Evolutionary conservation across 2,888 invertebrate species (phyloP).

Genomic region (Sympetrum striolatum): DNA sequence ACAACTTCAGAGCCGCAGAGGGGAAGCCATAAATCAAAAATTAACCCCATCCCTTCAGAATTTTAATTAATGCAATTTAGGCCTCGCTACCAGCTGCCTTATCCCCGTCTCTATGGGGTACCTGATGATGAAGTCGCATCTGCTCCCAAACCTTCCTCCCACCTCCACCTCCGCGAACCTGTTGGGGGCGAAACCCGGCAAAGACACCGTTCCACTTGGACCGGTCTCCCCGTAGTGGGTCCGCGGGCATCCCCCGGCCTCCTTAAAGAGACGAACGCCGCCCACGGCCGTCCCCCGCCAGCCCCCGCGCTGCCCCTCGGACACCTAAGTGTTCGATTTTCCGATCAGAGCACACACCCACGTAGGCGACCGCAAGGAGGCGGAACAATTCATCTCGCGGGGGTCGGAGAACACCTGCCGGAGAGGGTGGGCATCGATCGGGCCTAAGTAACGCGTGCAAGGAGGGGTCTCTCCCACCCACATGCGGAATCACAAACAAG

Average conservation of each 20-base stretch:
- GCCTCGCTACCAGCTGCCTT: neutral
- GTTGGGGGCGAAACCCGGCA: neutral
- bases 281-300: neutral
- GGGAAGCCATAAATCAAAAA: no score
- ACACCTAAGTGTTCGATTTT: constrained; percentile 34
- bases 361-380: neutral
- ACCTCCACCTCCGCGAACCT: constrained; percentile 19
- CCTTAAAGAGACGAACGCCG: constrained; percentile 3
- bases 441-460: neutral
- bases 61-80: no score
- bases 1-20: no score
- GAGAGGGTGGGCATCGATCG: constrained; percentile 20
- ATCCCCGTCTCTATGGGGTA: neutral
- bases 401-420: constrained; percentile 19
- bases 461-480: neutral
- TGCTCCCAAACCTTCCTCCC: neutral
- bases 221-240: constrained; percentile 9
- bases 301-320: neutral
- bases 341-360: constrained; percentile 6
- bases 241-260: constrained; percentile 2
- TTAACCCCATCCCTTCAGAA: no score
- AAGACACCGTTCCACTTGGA: constrained; percentile 16
- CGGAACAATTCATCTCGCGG: constrained; percentile 17
- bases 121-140: neutral
- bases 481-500: neutral